Conservation (phyloP, 1,140 invertebrate genomes). For the Steinernema khuongi region DNA sequence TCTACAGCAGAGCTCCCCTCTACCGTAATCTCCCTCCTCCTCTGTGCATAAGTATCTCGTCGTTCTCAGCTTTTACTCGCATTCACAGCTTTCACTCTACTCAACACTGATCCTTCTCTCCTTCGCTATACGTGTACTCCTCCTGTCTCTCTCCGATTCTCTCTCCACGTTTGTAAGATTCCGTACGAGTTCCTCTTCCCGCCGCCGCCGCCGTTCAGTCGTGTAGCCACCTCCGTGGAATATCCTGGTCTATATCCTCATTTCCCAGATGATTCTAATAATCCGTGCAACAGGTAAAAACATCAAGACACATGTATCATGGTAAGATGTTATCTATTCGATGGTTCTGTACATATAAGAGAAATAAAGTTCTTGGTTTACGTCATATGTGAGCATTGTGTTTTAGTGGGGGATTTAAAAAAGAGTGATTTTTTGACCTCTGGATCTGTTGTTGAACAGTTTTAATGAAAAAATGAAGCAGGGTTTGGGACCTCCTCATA, state of each 20-base stretch:
- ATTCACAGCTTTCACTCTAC: neutral
- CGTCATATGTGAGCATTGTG: too few relatives aligned
- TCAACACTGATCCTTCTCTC: constrained; percentile 7
- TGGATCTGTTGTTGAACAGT: too few relatives aligned
- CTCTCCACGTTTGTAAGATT: neutral
- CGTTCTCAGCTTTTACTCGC: constrained; percentile 7
- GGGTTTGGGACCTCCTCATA: too few relatives aligned
- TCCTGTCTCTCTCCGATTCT: too few relatives aligned
- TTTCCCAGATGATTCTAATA: neutral
- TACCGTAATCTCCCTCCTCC: neutral
- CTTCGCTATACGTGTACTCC: constrained; percentile 4
- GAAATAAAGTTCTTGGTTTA: too few relatives aligned
- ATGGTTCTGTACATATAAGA: too few relatives aligned
- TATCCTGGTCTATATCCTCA: neutral
- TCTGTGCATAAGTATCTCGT: neutral
- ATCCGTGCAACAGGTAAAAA: neutral
- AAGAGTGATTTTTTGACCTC: too few relatives aligned
- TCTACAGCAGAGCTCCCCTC: too few relatives aligned
- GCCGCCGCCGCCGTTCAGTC: neutral
- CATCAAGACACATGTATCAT: too few relatives aligned
- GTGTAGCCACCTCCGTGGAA: neutral
- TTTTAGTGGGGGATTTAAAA: too few relatives aligned
- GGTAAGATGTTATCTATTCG: too few relatives aligned
- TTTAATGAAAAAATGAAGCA: too few relatives aligned
- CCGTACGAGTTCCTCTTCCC: neutral